Evolutionary conservation across 1,140 invertebrate genomes (phyloP).

Genomic region (Chelonus insularis): DNA sequence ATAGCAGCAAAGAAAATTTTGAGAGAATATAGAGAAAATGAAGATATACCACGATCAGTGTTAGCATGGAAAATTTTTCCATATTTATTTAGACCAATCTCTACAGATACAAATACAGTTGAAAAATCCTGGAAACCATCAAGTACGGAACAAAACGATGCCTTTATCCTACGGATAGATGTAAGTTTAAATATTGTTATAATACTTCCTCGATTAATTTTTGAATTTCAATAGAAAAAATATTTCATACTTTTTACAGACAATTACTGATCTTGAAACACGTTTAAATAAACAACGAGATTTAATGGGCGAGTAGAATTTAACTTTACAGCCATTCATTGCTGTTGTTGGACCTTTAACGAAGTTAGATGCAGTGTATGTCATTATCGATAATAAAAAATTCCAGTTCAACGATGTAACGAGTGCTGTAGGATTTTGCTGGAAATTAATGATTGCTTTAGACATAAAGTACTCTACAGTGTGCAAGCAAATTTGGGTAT

Average conservation of each 20-base stretch:
- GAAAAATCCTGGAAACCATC: background rate
- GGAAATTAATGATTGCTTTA: no score
- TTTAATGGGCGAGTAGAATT: background rate
- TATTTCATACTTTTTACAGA: background rate
- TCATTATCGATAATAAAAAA: no score
- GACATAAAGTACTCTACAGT: background rate
- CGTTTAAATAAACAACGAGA: background rate
- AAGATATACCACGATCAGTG: no score
- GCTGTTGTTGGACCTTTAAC: constrained; percentile 19
- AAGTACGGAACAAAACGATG: background rate
- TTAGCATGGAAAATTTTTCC: no score
- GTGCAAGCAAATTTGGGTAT: background rate
- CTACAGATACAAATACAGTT: background rate
- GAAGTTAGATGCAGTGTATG: no score
- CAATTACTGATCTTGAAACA: no score
- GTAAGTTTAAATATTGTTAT: no score
- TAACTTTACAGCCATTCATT: constrained; percentile 15
- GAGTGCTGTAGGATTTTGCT: no score
- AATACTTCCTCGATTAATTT: no score
- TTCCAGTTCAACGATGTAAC: no score
- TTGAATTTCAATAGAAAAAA: background rate
- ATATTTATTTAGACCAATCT: background rate
- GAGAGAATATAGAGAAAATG: no score
- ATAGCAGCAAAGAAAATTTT: background rate
- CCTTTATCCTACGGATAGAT: background rate